A percentile compares a stretch with the other conserved stretches of the same genome.
These are phyloP conservation scores for Stomatorhinus ivindoensis DNA, from an alignment of 2,113 vertebrate species.

Conservation along the genomic window DNA sequence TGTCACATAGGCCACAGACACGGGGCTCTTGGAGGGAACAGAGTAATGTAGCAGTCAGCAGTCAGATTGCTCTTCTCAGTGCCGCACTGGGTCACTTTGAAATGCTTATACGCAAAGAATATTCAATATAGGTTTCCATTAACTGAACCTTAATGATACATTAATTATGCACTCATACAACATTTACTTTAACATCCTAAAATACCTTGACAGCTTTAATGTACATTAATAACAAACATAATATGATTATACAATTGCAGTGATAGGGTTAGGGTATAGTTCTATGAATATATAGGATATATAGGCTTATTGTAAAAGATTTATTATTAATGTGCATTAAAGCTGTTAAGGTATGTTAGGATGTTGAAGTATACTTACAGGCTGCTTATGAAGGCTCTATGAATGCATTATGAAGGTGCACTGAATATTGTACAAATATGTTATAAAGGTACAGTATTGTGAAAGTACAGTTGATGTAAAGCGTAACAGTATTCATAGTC, in stretches of 20 bases:
- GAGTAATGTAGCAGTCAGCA: not conserved
- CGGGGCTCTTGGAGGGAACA: not conserved
- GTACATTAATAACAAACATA: not conserved
- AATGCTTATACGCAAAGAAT: not conserved
- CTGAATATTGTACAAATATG: not conserved
- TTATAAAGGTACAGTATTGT: not conserved
- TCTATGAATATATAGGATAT: too few relatives aligned
- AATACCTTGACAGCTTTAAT: not conserved
- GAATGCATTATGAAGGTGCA: not conserved
- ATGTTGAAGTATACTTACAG: not conserved
- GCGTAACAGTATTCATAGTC: not conserved
- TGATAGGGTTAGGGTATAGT: not conserved
- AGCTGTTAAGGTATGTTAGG: not conserved
- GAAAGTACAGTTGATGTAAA: not conserved
- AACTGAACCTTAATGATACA: not conserved
- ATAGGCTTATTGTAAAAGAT: not conserved
- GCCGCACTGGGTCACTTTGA: not conserved
- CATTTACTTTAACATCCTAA: not conserved
- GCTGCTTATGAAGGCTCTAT: not conserved
- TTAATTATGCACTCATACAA: not conserved
- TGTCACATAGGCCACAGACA: not conserved
- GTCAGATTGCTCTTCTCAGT: not conserved
- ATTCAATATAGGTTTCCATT: not conserved
- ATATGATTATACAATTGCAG: not conserved
- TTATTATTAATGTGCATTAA: not conserved